Base-by-base conservation (phyloP, 2,888 invertebrate genomes). In the Lepidocyrtoides sp. region DNA sequence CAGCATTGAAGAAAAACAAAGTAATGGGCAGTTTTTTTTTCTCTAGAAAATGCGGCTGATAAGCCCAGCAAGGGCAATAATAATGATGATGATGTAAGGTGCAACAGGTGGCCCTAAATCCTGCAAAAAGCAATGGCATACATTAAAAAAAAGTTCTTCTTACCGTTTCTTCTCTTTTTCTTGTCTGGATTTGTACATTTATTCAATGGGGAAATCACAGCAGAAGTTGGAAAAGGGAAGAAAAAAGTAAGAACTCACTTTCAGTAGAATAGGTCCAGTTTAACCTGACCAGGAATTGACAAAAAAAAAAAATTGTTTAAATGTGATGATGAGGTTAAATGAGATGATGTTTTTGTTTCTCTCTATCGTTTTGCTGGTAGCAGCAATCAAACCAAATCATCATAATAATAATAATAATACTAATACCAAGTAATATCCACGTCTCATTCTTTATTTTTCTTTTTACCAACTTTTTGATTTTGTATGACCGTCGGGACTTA, bases 211-310 rank as follows among this genome's bases (percentile, higher is more conserved):
- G 79, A 75, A 91, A 91, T 91, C 91, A 83, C 87, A 66, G 91
- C 86, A 87, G 84, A 88, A 82, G 17, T 82, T 83, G 44, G 41
- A 81, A 83, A 69, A 57, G 51, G 44, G 69, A 75, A 32, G 85
- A 36, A 5, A 63, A 23, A 23, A 14, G 36, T 5, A 69, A 84
- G 63, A 36, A 48, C n/a, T 75, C 1, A 3, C 51, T 1, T 36
- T 36, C 36, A 36, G 7, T 44, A 91, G 91, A 91, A 91, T 91
- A 84, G 87, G 91, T 88, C 91, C 91, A 91, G 91, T 91, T 88
- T 88, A 91, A 91, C 91, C 91, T 88, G 91, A 88, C 88, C 91
- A 91, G 66, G 77, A 87, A 91, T 87, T 91, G 91, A 91, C 87
- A 91, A 91, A 75, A 79, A 87, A 91, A 83, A 91, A 91, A 75